Percentiles rank a stretch among this genome's conserved stretches.
Evolutionary conservation across 2,888 invertebrate genomes (phyloP).

Genomic region (Drosophila paranaensis): DNA sequence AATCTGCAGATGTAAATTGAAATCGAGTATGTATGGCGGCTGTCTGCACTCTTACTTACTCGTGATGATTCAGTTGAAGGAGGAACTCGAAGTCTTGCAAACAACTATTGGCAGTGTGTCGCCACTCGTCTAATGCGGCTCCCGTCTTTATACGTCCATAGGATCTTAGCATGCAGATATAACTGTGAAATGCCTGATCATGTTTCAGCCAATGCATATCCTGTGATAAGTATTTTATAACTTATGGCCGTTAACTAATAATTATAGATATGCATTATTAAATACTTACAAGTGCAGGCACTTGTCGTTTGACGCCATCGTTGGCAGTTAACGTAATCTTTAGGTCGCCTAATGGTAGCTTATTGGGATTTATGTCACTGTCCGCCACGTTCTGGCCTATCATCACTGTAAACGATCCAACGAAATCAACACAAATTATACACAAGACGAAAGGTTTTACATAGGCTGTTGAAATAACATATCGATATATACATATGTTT

Average conservation of each 20-base stretch:
- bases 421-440: not conserved
- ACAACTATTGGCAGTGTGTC: slow-evolving; percentile 87
- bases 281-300: slow-evolving; percentile 88
- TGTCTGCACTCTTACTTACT: slow-evolving; percentile 80
- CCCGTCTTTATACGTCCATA: slow-evolving; percentile 85
- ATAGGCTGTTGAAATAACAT: slow-evolving; percentile 1
- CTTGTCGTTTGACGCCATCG: slow-evolving; percentile 86
- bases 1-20: slow-evolving; percentile 85
- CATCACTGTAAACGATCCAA: slow-evolving; percentile 23
- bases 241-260: not conserved
- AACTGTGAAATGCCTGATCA: slow-evolving; percentile 65
- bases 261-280: not conserved
- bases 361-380: slow-evolving; percentile 54
- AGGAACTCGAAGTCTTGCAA: slow-evolving; percentile 89
- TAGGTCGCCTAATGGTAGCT: slow-evolving; percentile 51
- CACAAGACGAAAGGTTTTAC: not conserved
- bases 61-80: slow-evolving; percentile 87
- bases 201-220: slow-evolving; percentile 71
- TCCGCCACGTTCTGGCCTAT: slow-evolving; percentile 21
- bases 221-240: slow-evolving; percentile 43
- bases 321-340: slow-evolving; percentile 73
- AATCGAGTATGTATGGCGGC: not conserved
- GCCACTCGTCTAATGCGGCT: slow-evolving; percentile 89
- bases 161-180: slow-evolving; percentile 73
- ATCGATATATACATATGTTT: not conserved